phyloP scores from a whole-genome alignment of 2,797 vertebrate species.

The Rhadinocentrus ornatus region DNA sequence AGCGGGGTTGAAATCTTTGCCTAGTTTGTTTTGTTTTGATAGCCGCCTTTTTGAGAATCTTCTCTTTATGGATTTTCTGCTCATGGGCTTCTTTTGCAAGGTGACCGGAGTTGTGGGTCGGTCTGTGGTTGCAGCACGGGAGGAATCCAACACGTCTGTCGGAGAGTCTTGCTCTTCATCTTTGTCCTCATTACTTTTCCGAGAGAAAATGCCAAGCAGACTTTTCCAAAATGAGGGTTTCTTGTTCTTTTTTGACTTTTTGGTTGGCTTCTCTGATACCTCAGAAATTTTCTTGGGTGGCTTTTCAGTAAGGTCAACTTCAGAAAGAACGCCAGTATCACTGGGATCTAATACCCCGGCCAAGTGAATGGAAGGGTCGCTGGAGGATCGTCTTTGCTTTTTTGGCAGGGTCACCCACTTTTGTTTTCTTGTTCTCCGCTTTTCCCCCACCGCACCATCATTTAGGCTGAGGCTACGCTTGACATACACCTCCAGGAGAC shows the following conservation, averaged over 20 bases:
- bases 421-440: slow-evolving; percentile 19
- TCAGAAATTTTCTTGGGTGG: rapidly evolving
- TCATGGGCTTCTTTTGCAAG: slow-evolving; percentile 56
- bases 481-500: slow-evolving; percentile 84
- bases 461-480: slow-evolving; percentile 83
- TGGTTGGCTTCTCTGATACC: slow-evolving; percentile 18
- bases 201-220: slow-evolving; percentile 79
- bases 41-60: slow-evolving; percentile 72
- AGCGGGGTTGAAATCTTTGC: slow-evolving; percentile 68
- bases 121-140: slow-evolving; percentile 32
- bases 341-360: not conserved
- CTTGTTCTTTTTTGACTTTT: slow-evolving; percentile 74
- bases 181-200: slow-evolving; percentile 75
- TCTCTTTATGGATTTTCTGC: slow-evolving; percentile 67
- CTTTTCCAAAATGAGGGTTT: slow-evolving; percentile 80
- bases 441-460: slow-evolving; percentile 38
- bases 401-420: slow-evolving; percentile 71
- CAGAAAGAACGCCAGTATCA: not conserved
- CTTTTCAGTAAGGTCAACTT: rapidly evolving
- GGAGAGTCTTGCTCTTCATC: slow-evolving; percentile 72
- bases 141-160: slow-evolving; percentile 34
- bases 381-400: slow-evolving; percentile 69
- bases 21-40: slow-evolving; percentile 56
- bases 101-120: slow-evolving; percentile 25
- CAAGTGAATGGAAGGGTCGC: slow-evolving; percentile 70